Percentiles rank a stretch among this genome's conserved stretches.
Conservation (phyloP, 2,113 vertebrate species). For the Gavia stellata region DNA sequence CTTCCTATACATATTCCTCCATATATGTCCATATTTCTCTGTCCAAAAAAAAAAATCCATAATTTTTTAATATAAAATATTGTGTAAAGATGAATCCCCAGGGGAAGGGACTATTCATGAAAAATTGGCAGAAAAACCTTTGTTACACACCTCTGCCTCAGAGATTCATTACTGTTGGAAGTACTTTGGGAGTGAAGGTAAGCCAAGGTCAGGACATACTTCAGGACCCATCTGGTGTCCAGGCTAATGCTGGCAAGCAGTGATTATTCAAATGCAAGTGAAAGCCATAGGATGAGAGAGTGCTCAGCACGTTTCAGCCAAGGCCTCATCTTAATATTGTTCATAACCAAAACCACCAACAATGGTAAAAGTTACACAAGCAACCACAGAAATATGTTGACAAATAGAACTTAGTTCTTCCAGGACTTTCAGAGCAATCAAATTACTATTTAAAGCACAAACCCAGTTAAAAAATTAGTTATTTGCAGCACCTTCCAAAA, state of each 20-base stretch:
- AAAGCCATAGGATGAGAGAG: not conserved
- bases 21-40: not conserved
- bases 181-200: not conserved
- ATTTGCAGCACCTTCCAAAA: not conserved
- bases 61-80: not conserved
- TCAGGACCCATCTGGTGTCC: not conserved
- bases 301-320: fast-evolving
- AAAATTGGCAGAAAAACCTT: not conserved
- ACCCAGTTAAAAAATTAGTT: not conserved
- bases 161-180: not conserved
- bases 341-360: constrained; percentile 9
- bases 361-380: not conserved
- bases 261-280: not conserved
- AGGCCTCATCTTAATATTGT: not conserved
- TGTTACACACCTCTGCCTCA: not conserved
- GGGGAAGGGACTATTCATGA: not conserved
- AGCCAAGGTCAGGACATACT: not conserved
- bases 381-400: not conserved
- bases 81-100: not conserved
- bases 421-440: not conserved
- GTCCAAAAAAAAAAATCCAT: not conserved
- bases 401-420: not conserved
- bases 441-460: not conserved
- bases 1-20: not conserved
- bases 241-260: not conserved